Percentiles rank a stretch among this genome's conserved stretches.
Evolutionary conservation across 2,797 vertebrate species (phyloP).

Genomic region (Sebastes trivittatus): DNA sequence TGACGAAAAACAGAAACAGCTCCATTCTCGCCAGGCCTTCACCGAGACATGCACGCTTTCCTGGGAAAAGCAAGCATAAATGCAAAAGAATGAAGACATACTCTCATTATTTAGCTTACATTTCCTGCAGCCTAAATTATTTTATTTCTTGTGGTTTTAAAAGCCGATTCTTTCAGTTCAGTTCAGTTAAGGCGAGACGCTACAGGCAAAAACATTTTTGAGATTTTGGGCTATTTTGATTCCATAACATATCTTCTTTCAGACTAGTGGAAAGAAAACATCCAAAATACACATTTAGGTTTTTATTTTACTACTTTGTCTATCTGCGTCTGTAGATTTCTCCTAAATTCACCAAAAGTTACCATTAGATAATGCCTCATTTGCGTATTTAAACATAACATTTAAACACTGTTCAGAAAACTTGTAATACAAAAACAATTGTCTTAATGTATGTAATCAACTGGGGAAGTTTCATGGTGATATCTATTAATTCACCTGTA

Average conservation of each 20-base stretch:
- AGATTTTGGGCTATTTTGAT: too few species aligned
- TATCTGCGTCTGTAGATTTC: too few species aligned
- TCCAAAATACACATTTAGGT: too few species aligned
- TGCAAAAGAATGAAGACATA: background rate
- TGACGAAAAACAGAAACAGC: slow-evolving; percentile 81
- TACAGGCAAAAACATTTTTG: too few species aligned
- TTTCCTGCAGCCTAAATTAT: background rate
- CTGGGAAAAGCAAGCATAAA: slow-evolving; percentile 63
- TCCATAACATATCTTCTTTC: too few species aligned
- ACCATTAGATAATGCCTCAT: background rate
- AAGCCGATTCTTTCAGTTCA: background rate
- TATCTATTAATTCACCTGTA: background rate
- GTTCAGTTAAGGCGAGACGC: too few species aligned
- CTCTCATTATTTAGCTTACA: background rate
- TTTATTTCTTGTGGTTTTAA: background rate
- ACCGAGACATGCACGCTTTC: slow-evolving; percentile 85
- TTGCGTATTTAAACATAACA: background rate
- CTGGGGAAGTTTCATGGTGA: background rate
- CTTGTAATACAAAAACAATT: too few species aligned
- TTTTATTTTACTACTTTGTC: too few species aligned
- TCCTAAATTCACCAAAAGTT: too few species aligned
- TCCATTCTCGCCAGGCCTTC: slow-evolving; percentile 86
- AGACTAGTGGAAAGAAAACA: too few species aligned
- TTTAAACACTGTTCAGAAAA: background rate
- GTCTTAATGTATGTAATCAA: too few species aligned